Evolutionary conservation across 2,888 invertebrate genomes (phyloP), one percentile per base, ranked within the genome.

Genomic region (Ischnura elegans): DNA sequence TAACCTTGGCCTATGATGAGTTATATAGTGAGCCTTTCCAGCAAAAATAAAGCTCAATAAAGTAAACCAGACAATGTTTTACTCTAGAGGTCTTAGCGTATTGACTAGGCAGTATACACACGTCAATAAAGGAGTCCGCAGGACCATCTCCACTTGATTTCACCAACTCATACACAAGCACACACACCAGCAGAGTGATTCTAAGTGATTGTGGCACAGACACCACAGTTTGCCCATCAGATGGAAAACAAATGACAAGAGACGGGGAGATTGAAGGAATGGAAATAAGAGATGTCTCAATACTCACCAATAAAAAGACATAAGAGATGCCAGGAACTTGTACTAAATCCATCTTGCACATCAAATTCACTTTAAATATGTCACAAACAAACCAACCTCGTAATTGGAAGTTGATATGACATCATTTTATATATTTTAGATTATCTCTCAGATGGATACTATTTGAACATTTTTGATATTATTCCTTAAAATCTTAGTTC

Each of bases 121-220:
- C n/a, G 85, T 61, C 42, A 46, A 85, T 61, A 84, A 93, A 93
- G 84, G 93, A 93, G 85, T 93, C 84, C 93, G 85, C 66, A 93
- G 93, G 8, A 51, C 19, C 36, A 93, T 84, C 84, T 84, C 76
- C 85, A 93, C 42, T 46, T n/a, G 47, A 87, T 84, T 76, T 16
- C 93, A 45, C 29, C 45, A 46, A 16, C 19, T 25, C 16, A 93
- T 45, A 87, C 61, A 55, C 61, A 55, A 16, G 2, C 16, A 93
- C 61, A 87, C 61, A 55, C 61, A 55, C 16, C 8, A 90, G 43
- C 61, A 90, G 43, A 90, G 43, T 90, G 42, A 16, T n/a, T 43
- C 42, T 45, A 55, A 10, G 19, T n/a, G 3, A 66, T 43, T 25
- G 43, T 61, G 42, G 16, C 86, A 90, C 19, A 4, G 25, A 2